Evolutionary conservation across 2,113 vertebrate species (phyloP), one percentile per base, ranked within the genome.

Genomic region (Coryphaenoides rupestris): DNA sequence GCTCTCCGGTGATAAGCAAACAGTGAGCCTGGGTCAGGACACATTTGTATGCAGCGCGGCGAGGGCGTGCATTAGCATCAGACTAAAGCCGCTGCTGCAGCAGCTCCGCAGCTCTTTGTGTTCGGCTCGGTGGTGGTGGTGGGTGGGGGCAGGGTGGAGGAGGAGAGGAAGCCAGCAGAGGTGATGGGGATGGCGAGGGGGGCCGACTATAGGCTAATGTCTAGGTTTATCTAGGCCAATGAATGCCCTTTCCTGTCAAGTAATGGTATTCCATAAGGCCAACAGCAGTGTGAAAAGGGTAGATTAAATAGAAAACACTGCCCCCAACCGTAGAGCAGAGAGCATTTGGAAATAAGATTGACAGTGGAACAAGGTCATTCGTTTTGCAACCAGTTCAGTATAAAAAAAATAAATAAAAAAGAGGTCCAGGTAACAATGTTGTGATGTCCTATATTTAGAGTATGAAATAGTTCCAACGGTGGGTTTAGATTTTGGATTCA

Each of bases 11-110:
- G 79, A 81, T 83, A 85, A 85, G 82, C 54, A 76, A 80, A 80
- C 76, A 81, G 77, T 60, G 47, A 74, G 84, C 70, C 74, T 83
- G 74, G 77, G 78, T 86, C 67, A 86, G 82, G 75, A 82, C 63
- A 81, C 81, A 90, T 91, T 87, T 84, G 88, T 90, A 91, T 91
- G 89, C 90, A 91, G 86, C 72, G 84, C 65, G 67, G 83, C 78
- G 81, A 87, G 79, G 80, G 82, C 72, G 81, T 84, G 86, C 87
- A 90, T 90, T 90, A 91, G 87, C 86, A 90, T 89, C 85, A 82
- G 79, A 85, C 80, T 82, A 84, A 87, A 88, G 83, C 83, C 81
- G 80, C 85, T 73, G 74, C 82, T 61, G 80, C 85, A 88, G 84
- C 85, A 88, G 84, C 81, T 74, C 81, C 69, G 68, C 84, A 84